These are phyloP conservation scores for Panopea generosa DNA, from an alignment of 2,888 invertebrate genomes.

Conservation along the genomic window DNA sequence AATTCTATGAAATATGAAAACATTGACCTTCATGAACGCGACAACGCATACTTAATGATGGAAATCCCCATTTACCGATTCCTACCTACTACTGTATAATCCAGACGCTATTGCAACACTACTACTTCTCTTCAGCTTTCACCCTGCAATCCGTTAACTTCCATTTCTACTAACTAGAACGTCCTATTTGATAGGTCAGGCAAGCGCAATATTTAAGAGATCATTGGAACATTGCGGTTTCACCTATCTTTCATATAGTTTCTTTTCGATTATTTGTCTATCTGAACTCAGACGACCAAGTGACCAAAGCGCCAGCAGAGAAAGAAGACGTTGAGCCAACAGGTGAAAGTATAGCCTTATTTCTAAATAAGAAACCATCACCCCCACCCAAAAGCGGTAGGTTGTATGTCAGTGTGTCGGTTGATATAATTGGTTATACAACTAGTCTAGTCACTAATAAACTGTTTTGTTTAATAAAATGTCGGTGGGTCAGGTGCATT, in stretches of 20 bases:
- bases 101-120: too few species aligned
- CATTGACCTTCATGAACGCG: too few species aligned
- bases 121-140: too few species aligned
- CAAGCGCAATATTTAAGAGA: constrained; percentile 72
- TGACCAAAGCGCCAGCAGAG: constrained; percentile 64
- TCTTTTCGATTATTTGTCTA: constrained; percentile 90
- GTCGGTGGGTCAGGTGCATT: too few species aligned
- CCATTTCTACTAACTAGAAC: too few species aligned
- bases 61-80: too few species aligned
- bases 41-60: too few species aligned
- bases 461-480: too few species aligned
- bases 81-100: too few species aligned
- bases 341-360: constrained; percentile 66
- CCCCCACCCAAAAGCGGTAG: constrained; percentile 18
- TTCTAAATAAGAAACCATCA: constrained; percentile 48
- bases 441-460: not conserved
- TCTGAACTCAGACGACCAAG: constrained; percentile 91
- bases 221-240: constrained; percentile 66
- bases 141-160: too few species aligned
- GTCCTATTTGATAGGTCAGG: constrained; percentile 65
- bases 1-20: too few species aligned
- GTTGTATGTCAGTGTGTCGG: not conserved
- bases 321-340: constrained; percentile 43
- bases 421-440: not conserved
- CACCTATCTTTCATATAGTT: constrained; percentile 87